These are phyloP conservation scores for Danio kyathit DNA, from an alignment of 2,797 vertebrate species.

Conservation along the genomic window DNA sequence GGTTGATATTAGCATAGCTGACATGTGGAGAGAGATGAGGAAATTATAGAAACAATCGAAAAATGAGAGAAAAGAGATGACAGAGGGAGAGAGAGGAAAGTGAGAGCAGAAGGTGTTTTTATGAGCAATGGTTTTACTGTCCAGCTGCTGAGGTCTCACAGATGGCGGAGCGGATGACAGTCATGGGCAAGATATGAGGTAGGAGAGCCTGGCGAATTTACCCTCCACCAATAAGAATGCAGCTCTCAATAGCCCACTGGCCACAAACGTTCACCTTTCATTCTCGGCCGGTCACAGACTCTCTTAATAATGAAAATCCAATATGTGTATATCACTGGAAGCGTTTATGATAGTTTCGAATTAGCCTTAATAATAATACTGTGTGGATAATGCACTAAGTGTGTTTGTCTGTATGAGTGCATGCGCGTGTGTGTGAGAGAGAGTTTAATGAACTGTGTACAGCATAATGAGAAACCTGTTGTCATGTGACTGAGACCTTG, in stretches of 20 bases:
- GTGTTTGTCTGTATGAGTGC: not conserved
- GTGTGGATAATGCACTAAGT: not conserved
- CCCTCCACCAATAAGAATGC: conserved; percentile 25
- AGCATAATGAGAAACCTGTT: conserved; percentile 46
- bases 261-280: conserved; percentile 25
- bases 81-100: conserved; percentile 10
- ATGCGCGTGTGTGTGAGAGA: conserved; percentile 4
- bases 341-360: not conserved
- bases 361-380: conserved; percentile 34
- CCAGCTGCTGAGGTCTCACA: conserved; percentile 57
- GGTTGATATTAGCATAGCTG: conserved; percentile 28
- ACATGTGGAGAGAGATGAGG: conserved; percentile 1
- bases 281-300: not conserved
- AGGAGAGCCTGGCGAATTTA: conserved; percentile 8
- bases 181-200: conserved; percentile 41
- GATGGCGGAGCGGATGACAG: conserved; percentile 38
- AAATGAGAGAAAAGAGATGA: conserved; percentile 22
- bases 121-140: conserved; percentile 56
- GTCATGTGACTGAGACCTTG: conserved; percentile 48
- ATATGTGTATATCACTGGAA: conserved; percentile 26
- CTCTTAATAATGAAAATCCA: conserved; percentile 49
- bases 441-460: conserved; percentile 46
- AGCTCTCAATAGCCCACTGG: not conserved
- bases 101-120: conserved; percentile 52
- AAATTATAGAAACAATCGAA: conserved; percentile 7